Evolutionary conservation across 2,797 vertebrate genomes (phyloP), one percentile per base, ranked within the genome.

Genomic region (Florisuga fusca): DNA sequence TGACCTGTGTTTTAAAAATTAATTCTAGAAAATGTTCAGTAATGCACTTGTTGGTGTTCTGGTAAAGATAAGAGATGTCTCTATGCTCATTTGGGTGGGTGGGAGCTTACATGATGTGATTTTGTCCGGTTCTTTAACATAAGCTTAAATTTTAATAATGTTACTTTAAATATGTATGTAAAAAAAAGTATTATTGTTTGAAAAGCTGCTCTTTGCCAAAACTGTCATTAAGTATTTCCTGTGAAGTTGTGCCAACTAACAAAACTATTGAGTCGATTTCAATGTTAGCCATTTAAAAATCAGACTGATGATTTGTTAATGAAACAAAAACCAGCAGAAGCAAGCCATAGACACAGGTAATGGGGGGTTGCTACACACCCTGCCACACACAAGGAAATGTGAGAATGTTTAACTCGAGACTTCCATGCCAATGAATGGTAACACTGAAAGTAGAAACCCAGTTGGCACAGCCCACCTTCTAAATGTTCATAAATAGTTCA

Each of bases 161-260:
- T 98, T 97, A 96, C 97, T 97, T 98, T 97, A 96, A 92, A 96
- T 95, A 90, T 64, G 3, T 96, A 89, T 97, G 95, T 96, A 95
- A 96, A 97, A 93, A 46, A 46, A 96, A 98, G 96, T 97, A 96
- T 97, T 98, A 95, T 59, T 95, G 93, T 97, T 98, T 94, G 94
- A 96, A 94, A 97, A 98, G 97, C 97, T 98, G 96, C 97, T 97
- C 95, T 98, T 97, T 97, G 96, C 96, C 97, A 88, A 96, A 96
- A 94, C 89, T 97, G 93, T 98, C 91, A 89, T 91, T 96, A 97
- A 97, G 97, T 97, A 96, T 98, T 97, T 97, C 93, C 88, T 97
- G 95, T 97, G 94, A 97, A 90, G 82, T 97, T 98, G 98, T 98
- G 98, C 97, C 97, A 98, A 97, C 96, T 96, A 84, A 61, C 90